Evolutionary conservation across 2,797 vertebrate genomes (phyloP).

Genomic region (Lepilemur ruficaudatus): DNA sequence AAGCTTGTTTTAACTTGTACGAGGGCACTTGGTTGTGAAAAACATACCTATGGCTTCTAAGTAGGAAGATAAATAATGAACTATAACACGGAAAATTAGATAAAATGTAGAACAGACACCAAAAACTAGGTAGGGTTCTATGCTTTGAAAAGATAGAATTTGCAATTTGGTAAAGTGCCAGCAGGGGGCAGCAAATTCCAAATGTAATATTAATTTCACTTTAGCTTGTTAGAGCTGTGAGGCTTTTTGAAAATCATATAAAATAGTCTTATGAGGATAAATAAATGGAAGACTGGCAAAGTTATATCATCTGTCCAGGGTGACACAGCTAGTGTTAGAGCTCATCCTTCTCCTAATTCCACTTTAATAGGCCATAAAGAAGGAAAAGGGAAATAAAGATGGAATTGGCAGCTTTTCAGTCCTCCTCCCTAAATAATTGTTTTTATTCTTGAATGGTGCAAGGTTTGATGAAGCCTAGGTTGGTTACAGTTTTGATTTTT

Average conservation of each 20-base stretch:
- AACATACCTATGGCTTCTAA: background rate
- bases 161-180: conserved; percentile 59
- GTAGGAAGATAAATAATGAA: background rate
- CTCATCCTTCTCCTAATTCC: background rate
- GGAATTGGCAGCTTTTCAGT: background rate
- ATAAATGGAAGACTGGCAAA: background rate
- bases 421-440: background rate
- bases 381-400: background rate
- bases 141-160: background rate
- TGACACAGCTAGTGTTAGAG: background rate
- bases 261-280: background rate
- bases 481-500: background rate
- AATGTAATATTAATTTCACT: background rate
- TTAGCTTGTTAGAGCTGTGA: background rate
- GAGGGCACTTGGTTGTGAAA: background rate
- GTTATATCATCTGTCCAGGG: background rate
- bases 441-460: background rate
- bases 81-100: background rate
- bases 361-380: background rate
- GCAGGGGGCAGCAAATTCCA: conserved; percentile 80
- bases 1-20: background rate
- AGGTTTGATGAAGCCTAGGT: background rate
- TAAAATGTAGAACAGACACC: background rate
- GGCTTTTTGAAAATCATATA: background rate
- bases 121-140: background rate